Conservation (phyloP, 37 sponge, comb jelly and placozoan genomes). For the Spongia lamella region DNA sequence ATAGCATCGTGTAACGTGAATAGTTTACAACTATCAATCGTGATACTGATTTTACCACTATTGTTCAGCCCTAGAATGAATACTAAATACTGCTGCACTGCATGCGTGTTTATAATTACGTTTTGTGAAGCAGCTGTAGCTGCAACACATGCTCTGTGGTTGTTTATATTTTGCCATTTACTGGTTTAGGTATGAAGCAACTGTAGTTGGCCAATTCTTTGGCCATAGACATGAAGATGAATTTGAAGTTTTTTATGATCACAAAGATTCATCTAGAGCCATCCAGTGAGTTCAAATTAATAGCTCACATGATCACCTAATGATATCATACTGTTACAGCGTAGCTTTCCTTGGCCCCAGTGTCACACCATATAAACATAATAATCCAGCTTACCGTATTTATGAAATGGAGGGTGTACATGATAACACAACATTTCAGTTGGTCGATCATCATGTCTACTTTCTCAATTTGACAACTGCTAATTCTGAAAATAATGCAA, state of each 20-base stretch:
- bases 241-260: constrained; percentile 74
- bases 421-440: constrained; percentile 30
- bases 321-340: no score
- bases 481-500: constrained; percentile 59
- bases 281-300: constrained; percentile 50
- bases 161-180: no score
- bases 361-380: constrained; percentile 65
- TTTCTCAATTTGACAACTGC: constrained; percentile 82
- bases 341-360: constrained; percentile 72
- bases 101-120: no score
- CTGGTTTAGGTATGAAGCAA: constrained; percentile 81
- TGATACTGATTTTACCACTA: no score
- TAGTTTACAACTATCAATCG: no score
- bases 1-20: no score
- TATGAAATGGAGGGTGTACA: constrained; percentile 84
- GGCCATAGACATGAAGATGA: constrained; percentile 89
- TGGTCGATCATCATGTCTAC: constrained; percentile 72
- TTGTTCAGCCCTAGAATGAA: no score
- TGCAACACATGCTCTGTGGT: no score
- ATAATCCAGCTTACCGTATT: constrained; percentile 70
- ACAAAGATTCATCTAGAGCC: constrained; percentile 47
- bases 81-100: no score
- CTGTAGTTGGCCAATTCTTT: constrained; percentile 91
- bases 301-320: no score
- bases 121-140: no score